Percentiles rank a stretch among this genome's conserved stretches.
Conservation (phyloP, 2,797 vertebrate genomes). For the Anomalospiza imberbis region DNA sequence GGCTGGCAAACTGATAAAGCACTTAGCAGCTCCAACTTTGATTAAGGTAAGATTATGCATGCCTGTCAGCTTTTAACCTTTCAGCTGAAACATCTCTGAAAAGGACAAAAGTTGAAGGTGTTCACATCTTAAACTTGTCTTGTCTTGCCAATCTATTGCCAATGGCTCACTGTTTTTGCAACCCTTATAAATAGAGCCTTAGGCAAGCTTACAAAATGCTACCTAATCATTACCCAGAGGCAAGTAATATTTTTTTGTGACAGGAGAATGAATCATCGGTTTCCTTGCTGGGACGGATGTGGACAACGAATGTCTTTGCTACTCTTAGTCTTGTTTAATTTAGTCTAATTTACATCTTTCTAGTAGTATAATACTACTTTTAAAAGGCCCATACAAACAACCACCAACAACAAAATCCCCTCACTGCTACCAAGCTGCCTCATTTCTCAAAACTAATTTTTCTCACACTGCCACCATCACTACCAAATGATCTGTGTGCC, state of each 20-base stretch:
- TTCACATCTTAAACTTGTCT: slow-evolving; percentile 17
- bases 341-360: background rate
- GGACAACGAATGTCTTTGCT: background rate
- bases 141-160: slow-evolving; percentile 15
- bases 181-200: background rate
- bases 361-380: background rate
- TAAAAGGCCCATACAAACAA: background rate
- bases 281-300: background rate
- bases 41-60: background rate
- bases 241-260: slow-evolving; percentile 42
- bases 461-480: background rate
- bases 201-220: slow-evolving; percentile 29
- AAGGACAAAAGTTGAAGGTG: slow-evolving; percentile 30
- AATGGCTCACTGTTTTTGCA: slow-evolving; percentile 11
- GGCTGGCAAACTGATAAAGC: background rate
- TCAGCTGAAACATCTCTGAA: background rate
- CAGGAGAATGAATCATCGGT: slow-evolving; percentile 54
- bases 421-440: background rate
- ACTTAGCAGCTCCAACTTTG: background rate
- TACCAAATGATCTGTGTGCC: background rate
- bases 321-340: background rate
- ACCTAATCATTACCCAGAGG: slow-evolving; percentile 56
- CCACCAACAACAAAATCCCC: background rate
- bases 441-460: background rate
- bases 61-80: background rate